Evolutionary conservation across 2,113 vertebrate genomes (phyloP).

Genomic region (Syngnathus floridae): DNA sequence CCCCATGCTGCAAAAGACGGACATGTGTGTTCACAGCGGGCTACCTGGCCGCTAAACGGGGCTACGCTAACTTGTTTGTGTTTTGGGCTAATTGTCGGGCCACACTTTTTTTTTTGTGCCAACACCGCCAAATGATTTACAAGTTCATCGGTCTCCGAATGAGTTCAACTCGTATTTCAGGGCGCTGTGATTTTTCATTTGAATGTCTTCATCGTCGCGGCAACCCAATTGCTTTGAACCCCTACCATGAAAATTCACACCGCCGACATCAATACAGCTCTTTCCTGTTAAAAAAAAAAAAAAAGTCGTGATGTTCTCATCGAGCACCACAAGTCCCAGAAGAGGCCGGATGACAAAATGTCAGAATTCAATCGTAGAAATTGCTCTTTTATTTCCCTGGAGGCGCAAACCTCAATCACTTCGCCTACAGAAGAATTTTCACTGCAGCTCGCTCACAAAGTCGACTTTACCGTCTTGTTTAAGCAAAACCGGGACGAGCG

Average conservation of each 20-base stretch:
- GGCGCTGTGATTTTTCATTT: background rate
- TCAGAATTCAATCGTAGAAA: slow-evolving; percentile 10
- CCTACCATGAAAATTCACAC: background rate
- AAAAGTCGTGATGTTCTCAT: background rate
- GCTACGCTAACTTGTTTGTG: background rate
- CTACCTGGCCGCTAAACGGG: background rate
- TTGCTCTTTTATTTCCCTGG: background rate
- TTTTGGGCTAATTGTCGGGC: background rate
- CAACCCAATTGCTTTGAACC: background rate
- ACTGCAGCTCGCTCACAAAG: background rate
- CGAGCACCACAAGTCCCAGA: background rate
- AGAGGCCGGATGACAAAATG: slow-evolving; percentile 1
- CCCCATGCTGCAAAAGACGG: slow-evolving; percentile 9
- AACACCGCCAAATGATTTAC: no score
- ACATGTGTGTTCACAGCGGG: background rate
- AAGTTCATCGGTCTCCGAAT: no score
- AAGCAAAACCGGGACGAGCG: background rate
- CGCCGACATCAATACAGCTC: background rate
- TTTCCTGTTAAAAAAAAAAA: background rate
- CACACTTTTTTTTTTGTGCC: no score
- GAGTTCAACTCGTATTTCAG: no score
- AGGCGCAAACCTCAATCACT: slow-evolving; percentile 2
- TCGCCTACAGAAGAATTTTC: background rate
- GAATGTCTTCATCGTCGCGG: background rate
- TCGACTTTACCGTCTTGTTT: background rate